Evolutionary conservation across 2,888 invertebrate species (phyloP), one percentile per base, ranked within the genome.

Genomic region (Anagyrus pseudococci): DNA sequence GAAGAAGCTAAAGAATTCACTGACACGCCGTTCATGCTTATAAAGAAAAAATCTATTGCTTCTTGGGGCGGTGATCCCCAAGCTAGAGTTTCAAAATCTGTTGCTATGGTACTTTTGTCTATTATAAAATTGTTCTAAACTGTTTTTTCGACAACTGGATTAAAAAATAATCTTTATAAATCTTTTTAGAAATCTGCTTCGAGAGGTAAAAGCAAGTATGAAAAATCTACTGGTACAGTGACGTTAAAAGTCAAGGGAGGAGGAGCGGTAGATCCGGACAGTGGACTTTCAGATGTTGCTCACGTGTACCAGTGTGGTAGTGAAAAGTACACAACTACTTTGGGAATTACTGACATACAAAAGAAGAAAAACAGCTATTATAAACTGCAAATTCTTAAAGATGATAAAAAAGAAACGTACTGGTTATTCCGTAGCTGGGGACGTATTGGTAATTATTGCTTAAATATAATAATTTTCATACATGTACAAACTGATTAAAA

Each of bases 381-480:
- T 83, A 98, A 98, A 77, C 73, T 99, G 55, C 98, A 99, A 80
- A 81, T 98, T 50, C 83, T 99, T 55, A 87, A 96, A 77, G 82
- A 88, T 3, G 94, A 97, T 75, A 81, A 76, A 1, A 81, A 80
- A 20, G 82, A 84, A 13, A 84, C 82, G 85, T 93, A 82, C 80
- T 93, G 90, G 88, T 75, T 97, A 25, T 97, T 94, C 82, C 88
- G 96, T 17, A 86, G 95, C 0, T 99, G 98, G 98, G 99, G 99
- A 13, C 87, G 98, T 62, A 96, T 98, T 26, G 72, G 67, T 66
- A 33, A 33, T 49, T 47, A 2, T 53, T 53, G 10, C 8, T 40
- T 23, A 20, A 47, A 10, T 26, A 17, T 19, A 6, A 22, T n/a
- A n/a, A n/a, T 10, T 8, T 37, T 37, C 15, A 2, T 37, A 8